phyloP scores from a whole-genome alignment of 2,888 invertebrate species.

The Chironomus riparius region DNA sequence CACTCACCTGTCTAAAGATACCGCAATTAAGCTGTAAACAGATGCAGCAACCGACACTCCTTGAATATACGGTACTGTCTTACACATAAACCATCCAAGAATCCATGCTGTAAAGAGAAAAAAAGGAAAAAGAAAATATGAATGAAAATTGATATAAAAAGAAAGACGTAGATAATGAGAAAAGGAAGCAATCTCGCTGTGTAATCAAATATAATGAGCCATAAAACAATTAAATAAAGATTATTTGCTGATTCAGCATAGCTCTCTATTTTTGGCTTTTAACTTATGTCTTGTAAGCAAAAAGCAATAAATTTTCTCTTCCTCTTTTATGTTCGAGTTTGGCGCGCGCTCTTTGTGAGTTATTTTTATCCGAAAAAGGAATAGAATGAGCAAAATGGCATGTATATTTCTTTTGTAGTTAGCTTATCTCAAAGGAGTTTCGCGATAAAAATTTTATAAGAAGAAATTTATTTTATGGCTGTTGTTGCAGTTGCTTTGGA shows the following conservation, averaged over 20 bases:
- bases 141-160: slow-evolving; percentile 1
- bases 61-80: slow-evolving; percentile 91
- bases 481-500: too few species aligned
- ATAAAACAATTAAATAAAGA: background rate
- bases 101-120: slow-evolving; percentile 73
- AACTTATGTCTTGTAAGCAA: background rate
- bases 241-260: background rate
- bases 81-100: slow-evolving; percentile 91
- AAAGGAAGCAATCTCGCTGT: background rate
- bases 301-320: background rate
- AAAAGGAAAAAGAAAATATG: slow-evolving; percentile 27
- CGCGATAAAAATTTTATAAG: too few species aligned
- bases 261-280: background rate
- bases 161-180: too few species aligned
- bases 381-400: too few species aligned
- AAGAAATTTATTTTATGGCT: too few species aligned
- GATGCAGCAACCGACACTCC: slow-evolving; percentile 92
- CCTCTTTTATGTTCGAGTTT: too few species aligned
- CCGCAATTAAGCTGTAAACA: slow-evolving; percentile 90
- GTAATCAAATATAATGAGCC: background rate
- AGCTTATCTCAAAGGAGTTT: too few species aligned
- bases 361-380: too few species aligned
- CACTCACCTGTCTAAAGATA: slow-evolving; percentile 83
- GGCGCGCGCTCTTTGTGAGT: too few species aligned
- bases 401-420: too few species aligned